Base-by-base conservation (phyloP, 2,888 invertebrate species). In the Elmis aenea region DNA sequence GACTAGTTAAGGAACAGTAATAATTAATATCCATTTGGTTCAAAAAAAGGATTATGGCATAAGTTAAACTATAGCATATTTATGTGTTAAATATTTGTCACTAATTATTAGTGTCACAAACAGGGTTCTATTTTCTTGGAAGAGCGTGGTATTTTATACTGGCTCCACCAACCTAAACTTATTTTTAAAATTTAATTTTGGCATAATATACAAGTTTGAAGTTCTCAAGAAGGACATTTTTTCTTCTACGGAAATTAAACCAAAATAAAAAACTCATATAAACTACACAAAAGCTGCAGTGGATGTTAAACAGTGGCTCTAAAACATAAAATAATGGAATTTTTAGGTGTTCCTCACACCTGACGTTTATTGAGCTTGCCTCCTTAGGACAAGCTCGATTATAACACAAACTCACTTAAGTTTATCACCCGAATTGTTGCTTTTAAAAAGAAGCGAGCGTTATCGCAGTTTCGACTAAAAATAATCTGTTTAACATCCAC, bases 21-120 rank as follows among this genome's bases (percentile, higher is more conserved):
- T 35, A 36, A n/a, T 54, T 60, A 59, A 60, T 57, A 59, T 59
- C 58, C 54, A 55, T 59, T 61, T 59, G 58, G 61, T 58, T 54
- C 46, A 51, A 51, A 51, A 49, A 52, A 48, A 48, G 36, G 48
- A 42, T 39, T 45, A 48, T 37, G 42, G 42, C 42, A 42, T 42
- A 30, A 40, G 9, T 46, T 39, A 35, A 31, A 45, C 35, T 46
- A 42, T 49, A 51, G 47, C 47, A 47, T 48, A 46, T 42, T 35
- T 42, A 33, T 25, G 42, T 36, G 35, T 33, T 32, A 38, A 27
- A 40, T 44, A 44, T 44, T 44, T 40, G 40, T 40, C 37, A 44
- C 44, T 44, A 39, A 40, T 44, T 40, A 39, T 34, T 34, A 26
- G 42, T 45, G 52, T 54, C 52, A 55, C 55, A 57, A 51, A 53